These are phyloP conservation scores for Crotalus helleri DNA, from an alignment of 2,113 vertebrate genomes.

Conservation along the genomic window DNA sequence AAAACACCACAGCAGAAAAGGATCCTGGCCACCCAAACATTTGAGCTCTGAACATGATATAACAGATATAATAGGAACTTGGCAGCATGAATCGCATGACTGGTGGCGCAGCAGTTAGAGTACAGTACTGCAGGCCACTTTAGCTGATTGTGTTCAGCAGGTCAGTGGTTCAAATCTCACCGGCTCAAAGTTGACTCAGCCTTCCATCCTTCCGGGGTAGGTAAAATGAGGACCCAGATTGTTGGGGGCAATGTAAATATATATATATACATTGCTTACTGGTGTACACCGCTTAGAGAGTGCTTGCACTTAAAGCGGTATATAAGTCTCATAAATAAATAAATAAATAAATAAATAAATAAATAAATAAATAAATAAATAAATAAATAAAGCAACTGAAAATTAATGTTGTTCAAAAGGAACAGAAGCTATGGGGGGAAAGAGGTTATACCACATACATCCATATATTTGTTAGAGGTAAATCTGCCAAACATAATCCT, in stretches of 20 bases:
- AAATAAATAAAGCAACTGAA: neutral
- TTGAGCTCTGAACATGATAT: neutral
- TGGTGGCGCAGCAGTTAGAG: neutral
- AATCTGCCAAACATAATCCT: neutral
- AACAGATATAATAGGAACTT: neutral
- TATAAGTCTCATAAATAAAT: too few species aligned
- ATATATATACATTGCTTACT: too few species aligned
- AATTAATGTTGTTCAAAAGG: neutral
- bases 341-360: neutral
- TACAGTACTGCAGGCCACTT: too few species aligned
- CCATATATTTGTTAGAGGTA: neutral
- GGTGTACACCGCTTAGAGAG: too few species aligned
- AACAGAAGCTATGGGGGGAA: neutral
- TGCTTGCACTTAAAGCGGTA: too few species aligned
- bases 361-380: too few species aligned
- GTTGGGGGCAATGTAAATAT: too few species aligned
- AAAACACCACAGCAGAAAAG: neutral
- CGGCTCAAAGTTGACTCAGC: too few species aligned
- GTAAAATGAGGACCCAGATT: too few species aligned
- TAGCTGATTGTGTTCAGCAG: too few species aligned
- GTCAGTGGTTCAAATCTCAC: too few species aligned
- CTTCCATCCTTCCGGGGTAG: too few species aligned
- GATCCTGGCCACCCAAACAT: neutral
- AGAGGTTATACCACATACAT: neutral
- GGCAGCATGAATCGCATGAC: neutral